A percentile compares a stretch with the other conserved stretches of the same genome.
Evolutionary conservation across 2,888 invertebrate species (phyloP).

Genomic region (Epinotia ramella): DNA sequence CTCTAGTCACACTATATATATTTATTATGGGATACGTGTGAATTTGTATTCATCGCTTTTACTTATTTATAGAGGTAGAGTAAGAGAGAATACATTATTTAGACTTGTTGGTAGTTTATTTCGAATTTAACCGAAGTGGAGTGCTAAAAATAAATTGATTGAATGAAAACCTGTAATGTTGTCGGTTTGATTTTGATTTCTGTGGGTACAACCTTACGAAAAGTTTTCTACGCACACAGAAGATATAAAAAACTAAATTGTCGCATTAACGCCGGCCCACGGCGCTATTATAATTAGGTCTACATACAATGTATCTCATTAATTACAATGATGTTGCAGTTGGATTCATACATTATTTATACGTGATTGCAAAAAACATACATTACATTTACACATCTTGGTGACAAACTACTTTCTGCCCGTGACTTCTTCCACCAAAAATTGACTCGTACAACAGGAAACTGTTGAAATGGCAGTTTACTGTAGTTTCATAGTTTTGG

Average conservation of each 20-base stretch:
- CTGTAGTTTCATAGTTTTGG: not conserved
- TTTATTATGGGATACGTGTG: too few species aligned
- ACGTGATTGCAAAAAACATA: conserved; percentile 26
- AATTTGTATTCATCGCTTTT: too few species aligned
- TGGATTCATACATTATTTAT: conserved; percentile 29
- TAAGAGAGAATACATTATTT: too few species aligned
- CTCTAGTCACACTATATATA: not conserved
- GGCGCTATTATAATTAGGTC: conserved; percentile 24
- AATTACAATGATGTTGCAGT: conserved; percentile 30
- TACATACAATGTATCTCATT: conserved; percentile 17
- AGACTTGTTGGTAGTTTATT: too few species aligned
- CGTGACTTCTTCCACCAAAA: not conserved
- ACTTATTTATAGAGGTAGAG: too few species aligned
- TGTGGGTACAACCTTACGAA: not conserved
- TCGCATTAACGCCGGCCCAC: conserved; percentile 12
- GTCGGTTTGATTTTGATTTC: too few species aligned
- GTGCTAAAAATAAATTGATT: too few species aligned
- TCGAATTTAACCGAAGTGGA: too few species aligned
- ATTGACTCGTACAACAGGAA: too few species aligned
- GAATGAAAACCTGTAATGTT: too few species aligned
- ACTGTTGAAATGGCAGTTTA: not conserved
- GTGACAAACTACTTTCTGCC: not conserved
- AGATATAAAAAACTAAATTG: not conserved
- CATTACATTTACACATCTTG: not conserved
- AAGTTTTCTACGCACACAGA: not conserved